Base-by-base conservation (phyloP, 2,888 invertebrate genomes). In the Pachycephus smyrnensis region DNA sequence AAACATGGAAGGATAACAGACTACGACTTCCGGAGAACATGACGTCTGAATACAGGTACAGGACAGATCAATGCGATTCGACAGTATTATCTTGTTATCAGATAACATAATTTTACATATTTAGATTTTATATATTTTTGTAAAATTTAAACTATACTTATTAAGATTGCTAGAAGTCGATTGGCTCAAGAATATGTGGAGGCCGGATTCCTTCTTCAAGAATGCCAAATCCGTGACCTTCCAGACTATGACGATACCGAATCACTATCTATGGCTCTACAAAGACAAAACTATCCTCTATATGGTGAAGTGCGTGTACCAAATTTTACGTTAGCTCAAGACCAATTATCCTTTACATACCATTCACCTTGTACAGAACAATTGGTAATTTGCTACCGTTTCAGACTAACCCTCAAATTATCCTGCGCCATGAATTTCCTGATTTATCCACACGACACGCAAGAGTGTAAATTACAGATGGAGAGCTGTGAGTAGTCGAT, bases 381-480 rank as follows among this genome's bases (percentile, higher is more conserved):
- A 55, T 55, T 55, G 9, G 55, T 23, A 55, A 55, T 55, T 9
- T 55, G 23, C 23, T 23, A 23, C 55, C 55, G 23, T 91, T 92
- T 75, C 89, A 95, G 95, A 87, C 90, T 98, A 84, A 98, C 98
- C 0, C 91, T 98, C 81, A 96, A 96, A 83, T 92, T 98, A 55
- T 98, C 97, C 0, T 98, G 98, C 88, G 97, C 97, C 0, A 98
- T 98, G 98, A 97, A 98, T 92, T 97, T 98, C 91, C 95, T 97
- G 88, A 97, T 97, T 88, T 98, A 98, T 92, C 98, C 98, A 0
- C 98, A 98, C 88, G 98, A 98, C 89, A 97, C 97, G 0, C 98
- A 98, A 92, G 97, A 97, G 91, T 98, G 98, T 90, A 97, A 97
- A 92, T 93, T 98, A 81, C 97, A 98, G 92, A 97, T 98, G 96